phyloP scores from a whole-genome alignment of 2,888 invertebrate genomes.

The Netelia virgata region DNA sequence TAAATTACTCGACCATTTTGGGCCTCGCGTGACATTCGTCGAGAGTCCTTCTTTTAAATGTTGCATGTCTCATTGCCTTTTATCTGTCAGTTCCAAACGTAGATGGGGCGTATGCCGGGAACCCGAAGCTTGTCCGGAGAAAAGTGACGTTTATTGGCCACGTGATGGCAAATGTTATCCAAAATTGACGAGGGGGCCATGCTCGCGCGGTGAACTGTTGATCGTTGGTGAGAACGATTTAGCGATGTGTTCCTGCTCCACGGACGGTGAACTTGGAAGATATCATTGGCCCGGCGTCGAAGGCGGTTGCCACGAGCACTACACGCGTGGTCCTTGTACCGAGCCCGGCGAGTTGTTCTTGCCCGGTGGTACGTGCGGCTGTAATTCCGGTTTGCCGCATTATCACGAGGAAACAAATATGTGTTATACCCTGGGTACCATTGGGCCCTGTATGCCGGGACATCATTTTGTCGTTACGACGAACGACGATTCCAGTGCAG shows the following conservation, averaged over 20 bases:
- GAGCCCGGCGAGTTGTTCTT: slow-evolving; percentile 91
- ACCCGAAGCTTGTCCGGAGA: slow-evolving; percentile 88
- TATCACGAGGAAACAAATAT: slow-evolving; percentile 89
- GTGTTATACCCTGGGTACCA: slow-evolving; percentile 92
- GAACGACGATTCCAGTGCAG: slow-evolving; percentile 69
- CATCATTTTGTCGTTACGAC: slow-evolving; percentile 89
- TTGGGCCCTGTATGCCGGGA: slow-evolving; percentile 91
- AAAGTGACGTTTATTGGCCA: slow-evolving; percentile 91
- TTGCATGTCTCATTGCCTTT: slow-evolving; percentile 72
- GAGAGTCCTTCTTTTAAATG: neutral
- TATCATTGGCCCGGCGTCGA: slow-evolving; percentile 88
- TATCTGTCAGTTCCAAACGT: slow-evolving; percentile 85
- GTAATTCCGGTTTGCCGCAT: slow-evolving; percentile 90
- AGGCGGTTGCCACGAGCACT: slow-evolving; percentile 92
- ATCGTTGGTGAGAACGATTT: slow-evolving; percentile 87
- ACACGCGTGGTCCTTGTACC: slow-evolving; percentile 92
- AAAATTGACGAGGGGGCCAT: slow-evolving; percentile 90
- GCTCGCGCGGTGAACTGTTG: slow-evolving; percentile 90
- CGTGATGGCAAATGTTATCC: slow-evolving; percentile 91
- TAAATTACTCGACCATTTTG: neutral
- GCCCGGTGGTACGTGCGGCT: slow-evolving; percentile 91
- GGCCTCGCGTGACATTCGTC: neutral
- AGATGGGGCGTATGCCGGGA: slow-evolving; percentile 91
- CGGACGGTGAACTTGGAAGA: slow-evolving; percentile 85
- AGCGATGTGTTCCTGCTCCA: slow-evolving; percentile 89